phyloP scores from a whole-genome alignment of 2,888 invertebrate species.

The Conomelus anceps region DNA sequence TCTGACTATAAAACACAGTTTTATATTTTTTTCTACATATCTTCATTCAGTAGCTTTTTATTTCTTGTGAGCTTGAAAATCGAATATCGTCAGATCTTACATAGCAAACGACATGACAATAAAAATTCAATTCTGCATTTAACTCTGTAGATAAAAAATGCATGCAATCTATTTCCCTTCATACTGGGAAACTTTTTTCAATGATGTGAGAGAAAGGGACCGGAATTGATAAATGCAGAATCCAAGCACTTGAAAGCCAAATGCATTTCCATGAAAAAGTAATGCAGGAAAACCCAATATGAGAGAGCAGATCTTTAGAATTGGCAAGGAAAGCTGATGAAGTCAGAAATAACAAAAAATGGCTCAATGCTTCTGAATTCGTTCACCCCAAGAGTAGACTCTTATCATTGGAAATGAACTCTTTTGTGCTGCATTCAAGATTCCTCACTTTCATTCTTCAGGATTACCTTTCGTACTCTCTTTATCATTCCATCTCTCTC shows the following conservation, averaged over 20 bases:
- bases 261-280: not conserved
- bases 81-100: too few species aligned
- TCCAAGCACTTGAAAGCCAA: not conserved
- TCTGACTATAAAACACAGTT: too few species aligned
- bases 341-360: not conserved
- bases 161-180: too few species aligned
- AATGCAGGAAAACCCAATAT: not conserved
- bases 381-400: not conserved
- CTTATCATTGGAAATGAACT: not conserved
- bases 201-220: not conserved
- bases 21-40: too few species aligned
- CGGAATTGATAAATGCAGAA: not conserved
- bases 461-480: not conserved
- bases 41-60: too few species aligned
- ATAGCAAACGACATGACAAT: too few species aligned
- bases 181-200: too few species aligned
- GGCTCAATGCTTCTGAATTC: not conserved
- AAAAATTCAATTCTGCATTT: too few species aligned
- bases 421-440: not conserved
- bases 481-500: not conserved
- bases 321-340: not conserved
- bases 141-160: too few species aligned
- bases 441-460: not conserved
- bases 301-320: not conserved
- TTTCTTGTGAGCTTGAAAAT: too few species aligned